phyloP scores from a whole-genome alignment of 1,140 invertebrate genomes.

The Eubasilissa regina region DNA sequence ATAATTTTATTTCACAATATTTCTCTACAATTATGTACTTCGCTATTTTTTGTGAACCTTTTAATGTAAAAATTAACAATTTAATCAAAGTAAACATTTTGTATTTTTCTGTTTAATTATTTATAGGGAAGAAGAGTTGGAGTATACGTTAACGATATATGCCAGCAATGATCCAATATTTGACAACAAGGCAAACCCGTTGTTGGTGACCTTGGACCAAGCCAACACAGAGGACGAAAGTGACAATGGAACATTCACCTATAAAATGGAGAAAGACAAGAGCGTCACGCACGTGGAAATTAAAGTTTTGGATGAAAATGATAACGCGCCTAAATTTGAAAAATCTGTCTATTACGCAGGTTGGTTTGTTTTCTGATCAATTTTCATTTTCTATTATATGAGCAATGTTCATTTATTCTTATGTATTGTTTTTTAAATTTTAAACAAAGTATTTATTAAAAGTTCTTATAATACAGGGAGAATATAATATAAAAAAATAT shows the following conservation, averaged over 20 bases:
- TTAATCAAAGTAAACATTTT: neutral
- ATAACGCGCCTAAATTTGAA: constrained; percentile 86
- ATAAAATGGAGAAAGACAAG: constrained; percentile 71
- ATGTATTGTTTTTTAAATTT: too few species aligned
- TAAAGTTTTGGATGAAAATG: constrained; percentile 87
- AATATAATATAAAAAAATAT: too few species aligned
- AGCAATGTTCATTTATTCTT: too few species aligned
- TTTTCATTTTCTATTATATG: too few species aligned
- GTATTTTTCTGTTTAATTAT: neutral
- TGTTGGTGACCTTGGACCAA: constrained; percentile 64
- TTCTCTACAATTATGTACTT: neutral
- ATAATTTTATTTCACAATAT: constrained; percentile 11
- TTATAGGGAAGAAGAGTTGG: constrained; percentile 77
- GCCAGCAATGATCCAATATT: constrained; percentile 88
- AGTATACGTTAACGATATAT: constrained; percentile 84
- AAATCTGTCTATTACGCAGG: constrained; percentile 83
- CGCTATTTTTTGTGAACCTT: neutral
- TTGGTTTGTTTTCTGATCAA: too few species aligned
- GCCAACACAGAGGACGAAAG: constrained; percentile 65
- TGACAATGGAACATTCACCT: constrained; percentile 49
- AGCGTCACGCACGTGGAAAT: constrained; percentile 82
- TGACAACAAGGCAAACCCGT: constrained; percentile 68
- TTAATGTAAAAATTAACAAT: too few species aligned
- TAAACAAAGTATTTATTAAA: too few species aligned
- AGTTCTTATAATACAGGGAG: too few species aligned